Evolutionary conservation across 2,888 invertebrate species (phyloP).

Genomic region (Drosophila cognata): DNA sequence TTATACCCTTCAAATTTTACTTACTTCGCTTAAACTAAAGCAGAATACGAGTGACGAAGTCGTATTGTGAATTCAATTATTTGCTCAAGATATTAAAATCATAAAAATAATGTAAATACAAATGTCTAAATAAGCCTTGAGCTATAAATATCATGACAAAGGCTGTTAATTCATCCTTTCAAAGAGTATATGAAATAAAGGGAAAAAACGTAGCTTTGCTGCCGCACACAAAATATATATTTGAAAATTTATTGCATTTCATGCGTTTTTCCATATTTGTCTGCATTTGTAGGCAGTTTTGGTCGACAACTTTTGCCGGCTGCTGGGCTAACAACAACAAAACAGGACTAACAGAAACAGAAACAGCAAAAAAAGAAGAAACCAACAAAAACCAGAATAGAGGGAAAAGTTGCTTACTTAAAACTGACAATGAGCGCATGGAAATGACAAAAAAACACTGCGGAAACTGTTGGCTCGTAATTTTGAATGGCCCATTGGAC

Average conservation of each 20-base stretch:
- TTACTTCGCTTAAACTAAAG: neutral
- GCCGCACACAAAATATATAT: conserved; percentile 66
- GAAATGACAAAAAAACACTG: conserved; percentile 78
- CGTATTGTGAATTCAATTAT: neutral
- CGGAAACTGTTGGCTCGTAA: conserved; percentile 78
- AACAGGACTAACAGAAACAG: conserved; percentile 33
- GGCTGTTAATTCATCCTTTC: neutral
- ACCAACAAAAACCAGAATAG: conserved; percentile 24
- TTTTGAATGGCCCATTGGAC: conserved; percentile 74
- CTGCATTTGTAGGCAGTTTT: conserved; percentile 77
- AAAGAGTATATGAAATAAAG: conserved; percentile 16
- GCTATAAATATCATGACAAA: neutral
- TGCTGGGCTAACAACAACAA: conserved; percentile 41
- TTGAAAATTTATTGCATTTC: conserved; percentile 80
- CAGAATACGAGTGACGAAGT: neutral
- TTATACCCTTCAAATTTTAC: conserved; percentile 11
- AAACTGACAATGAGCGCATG: conserved; percentile 79
- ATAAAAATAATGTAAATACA: neutral
- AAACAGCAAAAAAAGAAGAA: conserved; percentile 14
- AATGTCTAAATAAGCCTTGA: neutral
- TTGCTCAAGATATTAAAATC: neutral
- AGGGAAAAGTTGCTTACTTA: conserved; percentile 74
- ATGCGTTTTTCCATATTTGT: conserved; percentile 72
- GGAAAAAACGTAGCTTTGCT: conserved; percentile 18
- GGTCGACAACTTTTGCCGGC: conserved; percentile 69